phyloP scores from a whole-genome alignment of 92 coral and sea anemone genomes.

The Micromussa lordhowensis region DNA sequence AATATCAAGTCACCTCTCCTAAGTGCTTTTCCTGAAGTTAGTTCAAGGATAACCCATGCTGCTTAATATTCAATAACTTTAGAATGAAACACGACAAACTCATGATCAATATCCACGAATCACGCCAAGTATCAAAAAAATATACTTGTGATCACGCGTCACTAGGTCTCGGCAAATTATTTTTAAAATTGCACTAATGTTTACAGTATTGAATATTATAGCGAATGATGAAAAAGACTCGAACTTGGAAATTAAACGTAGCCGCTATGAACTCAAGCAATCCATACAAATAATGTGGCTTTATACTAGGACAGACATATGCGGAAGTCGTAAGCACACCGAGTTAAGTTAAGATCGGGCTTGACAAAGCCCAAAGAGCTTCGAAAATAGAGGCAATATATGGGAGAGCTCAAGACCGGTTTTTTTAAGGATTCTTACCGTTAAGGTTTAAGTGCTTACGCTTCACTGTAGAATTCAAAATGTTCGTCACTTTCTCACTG shows the following conservation, averaged over 20 bases:
- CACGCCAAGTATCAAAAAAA: not conserved
- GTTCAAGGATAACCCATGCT: not conserved
- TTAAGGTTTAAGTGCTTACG: not conserved
- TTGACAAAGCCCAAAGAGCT: not conserved
- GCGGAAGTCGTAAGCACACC: not conserved
- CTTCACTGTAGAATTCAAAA: not conserved
- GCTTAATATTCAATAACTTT: too few relatives aligned
- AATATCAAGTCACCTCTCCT: too few relatives aligned
- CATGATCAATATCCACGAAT: not conserved
- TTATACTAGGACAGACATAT: not conserved
- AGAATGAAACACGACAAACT: not conserved
- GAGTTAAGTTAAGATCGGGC: not conserved
- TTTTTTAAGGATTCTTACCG: not conserved
- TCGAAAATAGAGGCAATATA: too few relatives aligned
- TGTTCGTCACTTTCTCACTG: not conserved
- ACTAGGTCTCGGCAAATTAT: too few relatives aligned
- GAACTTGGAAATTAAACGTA: not conserved
- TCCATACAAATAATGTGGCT: not conserved
- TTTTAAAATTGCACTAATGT: too few relatives aligned
- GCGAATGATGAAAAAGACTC: not conserved
- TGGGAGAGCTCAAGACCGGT: too few relatives aligned
- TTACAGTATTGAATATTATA: not conserved
- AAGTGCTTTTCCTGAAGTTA: not conserved
- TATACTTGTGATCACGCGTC: too few relatives aligned
- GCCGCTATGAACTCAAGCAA: not conserved